Conservation (phyloP, 2,888 invertebrate species). For the Acronicta leporina region DNA sequence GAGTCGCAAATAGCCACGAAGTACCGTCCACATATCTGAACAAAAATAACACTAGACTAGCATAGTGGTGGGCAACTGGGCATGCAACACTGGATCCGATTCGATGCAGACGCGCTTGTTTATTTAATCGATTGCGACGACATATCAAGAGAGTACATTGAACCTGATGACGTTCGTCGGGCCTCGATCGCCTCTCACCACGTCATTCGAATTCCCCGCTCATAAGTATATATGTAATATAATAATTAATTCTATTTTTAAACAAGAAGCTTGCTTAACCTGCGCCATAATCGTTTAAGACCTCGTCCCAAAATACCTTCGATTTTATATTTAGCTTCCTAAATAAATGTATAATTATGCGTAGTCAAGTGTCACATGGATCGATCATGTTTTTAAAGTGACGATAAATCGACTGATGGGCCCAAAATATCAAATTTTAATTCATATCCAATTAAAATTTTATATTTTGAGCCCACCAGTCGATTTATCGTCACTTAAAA, state of each 20-base stretch:
- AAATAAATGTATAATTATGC: neutral
- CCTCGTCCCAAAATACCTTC: conserved; percentile 11
- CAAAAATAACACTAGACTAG: conserved; percentile 9
- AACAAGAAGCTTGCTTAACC: conserved; percentile 25
- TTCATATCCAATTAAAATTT: no score
- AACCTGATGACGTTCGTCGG: conserved; percentile 67
- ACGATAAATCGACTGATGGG: no score
- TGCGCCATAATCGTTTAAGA: conserved; percentile 14
- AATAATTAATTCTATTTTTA: conserved; percentile 49
- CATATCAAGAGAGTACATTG: conserved; percentile 66
- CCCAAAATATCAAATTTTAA: no score
- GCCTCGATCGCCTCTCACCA: conserved; percentile 60
- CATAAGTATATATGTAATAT: conserved; percentile 8
- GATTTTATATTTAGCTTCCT: conserved; percentile 11
- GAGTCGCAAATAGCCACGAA: neutral
- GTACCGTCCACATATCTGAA: neutral
- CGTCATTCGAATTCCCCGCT: conserved; percentile 65
- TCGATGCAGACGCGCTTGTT: conserved; percentile 62
- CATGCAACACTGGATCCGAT: conserved; percentile 50
- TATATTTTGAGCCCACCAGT: no score
- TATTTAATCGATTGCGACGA: conserved; percentile 68
- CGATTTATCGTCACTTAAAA: no score
- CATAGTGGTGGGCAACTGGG: conserved; percentile 39
- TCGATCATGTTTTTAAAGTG: conserved; percentile 4
- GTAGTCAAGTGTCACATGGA: neutral